Evolutionary conservation across 2,113 vertebrate genomes (phyloP), one percentile per base, ranked within the genome.

Genomic region (Tetraodon nigroviridis): DNA sequence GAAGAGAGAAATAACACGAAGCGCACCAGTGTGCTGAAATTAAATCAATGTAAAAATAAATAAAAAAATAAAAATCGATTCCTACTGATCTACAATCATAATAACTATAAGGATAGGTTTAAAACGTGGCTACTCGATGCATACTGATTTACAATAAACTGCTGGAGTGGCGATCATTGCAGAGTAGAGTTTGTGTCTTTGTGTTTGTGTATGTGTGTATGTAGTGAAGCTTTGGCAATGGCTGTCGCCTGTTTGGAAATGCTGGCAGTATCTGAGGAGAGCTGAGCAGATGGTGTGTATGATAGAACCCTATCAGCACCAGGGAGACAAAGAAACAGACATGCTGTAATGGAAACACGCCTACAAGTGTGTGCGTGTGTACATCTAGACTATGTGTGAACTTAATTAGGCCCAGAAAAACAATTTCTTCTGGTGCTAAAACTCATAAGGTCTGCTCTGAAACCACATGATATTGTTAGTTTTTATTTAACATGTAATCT

Each of bases 271-370:
- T 73, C 54, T 76, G 58, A 50, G 71, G 69, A 49, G 52, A 55
- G 72, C 47, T 67, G 55, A 76, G 55, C 79, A 83, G 73, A 78
- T 87, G 82, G 69, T 69, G 70, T 61, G 69, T 58, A 59, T 69
- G 76, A 80, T 74, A 78, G 48, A 57, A 21, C 51, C 24, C 18
- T 37, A 61, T 76, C 69, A 64, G 67, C 69, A 67, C 71, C 56
- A 53, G 61, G 45, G 53, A 73, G 37, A 59, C 54, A n/a, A n/a
- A 21, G 24, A 55, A 63, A 58, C n/a, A 45, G 6, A 48, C 22
- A 67, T 57, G 55, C 18, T 17, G 5, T 58, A 8, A 54, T 22
- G 27, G 29, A 55, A 29, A 54, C 51, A 46, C 47, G 51, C 54
- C 20, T 21, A 52, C 51, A 49, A 48, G 58, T 32, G 32, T 49